Conservation (phyloP, 2,113 vertebrate species). For the Scomber japonicus region DNA sequence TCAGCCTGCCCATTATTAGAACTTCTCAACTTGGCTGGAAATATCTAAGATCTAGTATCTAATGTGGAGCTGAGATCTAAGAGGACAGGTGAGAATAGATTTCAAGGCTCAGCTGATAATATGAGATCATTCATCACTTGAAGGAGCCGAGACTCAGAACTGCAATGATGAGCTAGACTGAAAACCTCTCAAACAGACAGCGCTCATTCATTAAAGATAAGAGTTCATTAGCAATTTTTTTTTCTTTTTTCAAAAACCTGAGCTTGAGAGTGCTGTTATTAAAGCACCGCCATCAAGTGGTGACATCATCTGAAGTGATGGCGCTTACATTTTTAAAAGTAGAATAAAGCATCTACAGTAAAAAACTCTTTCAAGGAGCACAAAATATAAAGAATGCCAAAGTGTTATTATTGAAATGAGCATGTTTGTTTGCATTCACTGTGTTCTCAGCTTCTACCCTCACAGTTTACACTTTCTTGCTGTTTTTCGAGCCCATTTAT, state of each 20-base stretch:
- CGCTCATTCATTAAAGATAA: conserved; percentile 32
- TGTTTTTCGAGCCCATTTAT: background rate
- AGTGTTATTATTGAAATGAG: background rate
- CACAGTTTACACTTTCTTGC: background rate
- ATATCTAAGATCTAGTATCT: background rate
- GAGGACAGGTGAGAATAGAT: background rate
- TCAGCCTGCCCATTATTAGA: background rate
- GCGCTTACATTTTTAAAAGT: too few relatives aligned
- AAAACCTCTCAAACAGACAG: conserved; percentile 6
- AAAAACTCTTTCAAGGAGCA: background rate
- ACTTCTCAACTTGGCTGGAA: background rate
- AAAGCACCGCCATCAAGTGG: background rate
- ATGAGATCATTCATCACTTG: conserved; percentile 1
- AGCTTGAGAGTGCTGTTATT: background rate
- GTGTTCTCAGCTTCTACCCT: background rate
- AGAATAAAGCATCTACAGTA: background rate
- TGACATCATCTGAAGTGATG: background rate
- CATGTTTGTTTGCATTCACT: background rate
- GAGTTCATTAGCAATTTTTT: conserved; percentile 3
- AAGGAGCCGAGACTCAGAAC: background rate
- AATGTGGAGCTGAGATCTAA: background rate
- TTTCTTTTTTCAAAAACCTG: conserved; percentile 2
- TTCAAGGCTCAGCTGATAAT: background rate
- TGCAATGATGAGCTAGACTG: conserved; percentile 4
- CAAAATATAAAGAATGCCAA: background rate